A percentile compares a stretch with the other conserved stretches of the same genome.
Evolutionary conservation across 2,888 invertebrate species (phyloP).

Genomic region (Syrista parreyssii): DNA sequence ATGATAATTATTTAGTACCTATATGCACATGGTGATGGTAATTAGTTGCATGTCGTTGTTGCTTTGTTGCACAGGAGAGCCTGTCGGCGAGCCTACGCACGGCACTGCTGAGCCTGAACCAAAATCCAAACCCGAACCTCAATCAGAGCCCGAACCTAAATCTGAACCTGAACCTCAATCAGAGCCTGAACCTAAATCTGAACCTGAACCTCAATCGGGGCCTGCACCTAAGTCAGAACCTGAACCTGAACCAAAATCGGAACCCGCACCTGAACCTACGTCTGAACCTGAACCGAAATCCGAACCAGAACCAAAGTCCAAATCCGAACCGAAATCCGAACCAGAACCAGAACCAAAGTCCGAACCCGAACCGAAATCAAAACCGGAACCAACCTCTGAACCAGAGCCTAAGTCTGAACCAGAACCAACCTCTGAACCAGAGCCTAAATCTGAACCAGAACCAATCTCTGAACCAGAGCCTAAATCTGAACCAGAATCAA

Average conservation of each 20-base stretch:
- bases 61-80: conserved; percentile 65
- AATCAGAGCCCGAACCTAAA: conserved; percentile 63
- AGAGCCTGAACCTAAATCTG: conserved; percentile 55
- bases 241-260: conserved; percentile 63
- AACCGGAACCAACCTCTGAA: conserved; percentile 50
- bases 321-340: conserved; percentile 54
- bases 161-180: conserved; percentile 65
- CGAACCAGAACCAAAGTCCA: conserved; percentile 51
- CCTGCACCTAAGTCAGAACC: conserved; percentile 63
- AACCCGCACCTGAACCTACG: conserved; percentile 63
- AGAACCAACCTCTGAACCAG: conserved; percentile 42
- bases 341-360: conserved; percentile 64
- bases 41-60: conserved; percentile 54
- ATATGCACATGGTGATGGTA: conserved; percentile 51
- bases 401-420: conserved; percentile 63
- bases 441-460: conserved; percentile 60
- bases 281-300: conserved; percentile 64
- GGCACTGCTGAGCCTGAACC: conserved; percentile 40
- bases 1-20: too few relatives aligned
- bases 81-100: conserved; percentile 51
- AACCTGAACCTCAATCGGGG: conserved; percentile 57
- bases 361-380: conserved; percentile 65
- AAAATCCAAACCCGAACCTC: conserved; percentile 39
- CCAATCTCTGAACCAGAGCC: conserved; percentile 58
- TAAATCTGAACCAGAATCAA: conserved; percentile 55